Conservation (phyloP, 1,140 invertebrate genomes). For the Tetramorium alpestre region DNA sequence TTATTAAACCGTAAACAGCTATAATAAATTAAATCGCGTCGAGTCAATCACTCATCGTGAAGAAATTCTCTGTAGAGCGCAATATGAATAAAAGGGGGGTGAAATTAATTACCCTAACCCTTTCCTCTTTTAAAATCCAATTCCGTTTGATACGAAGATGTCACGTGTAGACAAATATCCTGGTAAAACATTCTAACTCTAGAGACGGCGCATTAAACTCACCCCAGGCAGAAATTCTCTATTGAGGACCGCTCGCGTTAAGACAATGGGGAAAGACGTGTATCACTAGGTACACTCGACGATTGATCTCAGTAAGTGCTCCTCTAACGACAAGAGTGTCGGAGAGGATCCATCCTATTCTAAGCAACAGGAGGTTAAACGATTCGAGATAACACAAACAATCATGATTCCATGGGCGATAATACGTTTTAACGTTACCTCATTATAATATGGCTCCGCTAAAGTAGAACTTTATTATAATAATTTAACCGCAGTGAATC, state of each 20-base stretch:
- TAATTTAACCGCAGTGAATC: background rate
- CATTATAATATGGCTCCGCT: background rate
- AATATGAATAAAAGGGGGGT: background rate
- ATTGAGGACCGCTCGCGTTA: constrained; percentile 74
- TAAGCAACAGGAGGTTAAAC: constrained; percentile 70
- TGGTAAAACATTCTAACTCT: background rate
- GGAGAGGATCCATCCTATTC: constrained; percentile 44
- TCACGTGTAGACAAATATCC: constrained; percentile 13
- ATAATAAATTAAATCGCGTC: background rate
- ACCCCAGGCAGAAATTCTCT: constrained; percentile 69
- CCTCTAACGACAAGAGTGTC: constrained; percentile 56
- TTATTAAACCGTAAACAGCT: background rate
- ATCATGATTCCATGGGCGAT: constrained; percentile 4
- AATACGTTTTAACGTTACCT: background rate
- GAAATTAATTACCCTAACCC: background rate
- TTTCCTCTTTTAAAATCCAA: background rate
- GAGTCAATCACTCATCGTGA: background rate
- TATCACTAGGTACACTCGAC: constrained; percentile 71
- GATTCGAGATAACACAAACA: constrained; percentile 55
- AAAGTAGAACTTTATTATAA: background rate
- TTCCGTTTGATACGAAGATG: background rate
- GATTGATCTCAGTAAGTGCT: constrained; percentile 78
- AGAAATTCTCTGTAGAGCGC: background rate
- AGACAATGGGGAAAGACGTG: constrained; percentile 76
- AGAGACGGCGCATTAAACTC: constrained; percentile 58